Evolutionary conservation across 2,797 vertebrate species (phyloP), one percentile per base, ranked within the genome.

Genomic region (Cuniculus paca): DNA sequence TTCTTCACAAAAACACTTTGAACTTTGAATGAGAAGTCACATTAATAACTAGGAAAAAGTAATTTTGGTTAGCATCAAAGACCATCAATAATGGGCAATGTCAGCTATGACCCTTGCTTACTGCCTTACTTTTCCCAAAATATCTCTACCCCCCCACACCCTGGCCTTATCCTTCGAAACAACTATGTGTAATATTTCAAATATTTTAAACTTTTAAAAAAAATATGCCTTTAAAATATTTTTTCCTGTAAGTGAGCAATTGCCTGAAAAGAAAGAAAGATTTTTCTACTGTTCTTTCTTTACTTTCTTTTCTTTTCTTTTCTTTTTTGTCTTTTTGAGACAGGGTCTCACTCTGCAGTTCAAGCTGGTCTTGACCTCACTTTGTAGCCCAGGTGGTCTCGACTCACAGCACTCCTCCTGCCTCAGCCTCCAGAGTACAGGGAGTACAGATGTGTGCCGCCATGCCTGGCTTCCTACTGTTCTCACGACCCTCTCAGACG

Each of bases 1-100:
- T 68, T 87, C 78, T 85, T 96, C 81, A 94, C 87, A 92, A 61
- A 70, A 95, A 48, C 11, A 56, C 61, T 91, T 87, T 85, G 26
- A 88, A 90, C 52, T 92, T 91, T 84, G 42, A 92, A 48, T 77
- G 68, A 88, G 77, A 88, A 88, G 70, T 48, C 34, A 58, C n/a
- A 65, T 70, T 72, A 93, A 24, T 63, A 85, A 28, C 17, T 58
- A 82, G 70, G 13, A 94, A 77, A 36, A 80, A 63, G 48, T n/a
- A 61, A 68, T 89, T 95, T 80, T 65, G 79, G 14, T 63, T 14
- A 36, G 45, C 58, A 42, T 84, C 52, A 80, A 42, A 95, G 48
- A 48, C 4, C 11, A 48, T 13, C 13, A 22, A 22, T 36, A 8
- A 78, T 5, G 12, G 39, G 8, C 10, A 54, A 13, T 5, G 26